Base-by-base conservation (phyloP, 1,140 invertebrate genomes). In the Drosophila baimaii region DNA sequence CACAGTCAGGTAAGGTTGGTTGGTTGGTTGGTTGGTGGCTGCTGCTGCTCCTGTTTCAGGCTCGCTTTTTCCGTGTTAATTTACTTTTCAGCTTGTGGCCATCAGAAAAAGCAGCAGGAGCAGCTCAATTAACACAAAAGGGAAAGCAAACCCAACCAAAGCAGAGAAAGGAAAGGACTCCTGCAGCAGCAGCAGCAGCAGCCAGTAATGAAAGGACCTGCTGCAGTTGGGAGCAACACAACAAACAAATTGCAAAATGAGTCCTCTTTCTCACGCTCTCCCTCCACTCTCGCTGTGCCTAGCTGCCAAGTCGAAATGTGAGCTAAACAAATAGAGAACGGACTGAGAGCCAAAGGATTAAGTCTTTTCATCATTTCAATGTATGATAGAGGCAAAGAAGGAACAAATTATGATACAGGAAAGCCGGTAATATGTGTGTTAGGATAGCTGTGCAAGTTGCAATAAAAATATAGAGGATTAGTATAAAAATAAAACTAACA, bases 211-310 rank as follows among this genome's bases (percentile, higher is more conserved):
- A 74, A 74, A 74, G 71, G 58, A 71, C 41, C 12, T 27, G 25
- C 21, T 43, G 27, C 33, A 39, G 13, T 25, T 19, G 5, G 35
- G 13, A 13, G 56, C 51, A 46, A 19, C 59, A 72, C 59, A 72
- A 79, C 64, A 66, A 83, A 76, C 64, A 82, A 83, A 82, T 82
- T 74, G 79, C 69, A 71, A 79, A 83, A 72, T 72, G 66, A 69
- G 72, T 52, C 21, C 39, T 8, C 17, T 25, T 39, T 21, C 21
- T 13, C 31, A 12, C 8, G 12, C 27, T 29, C 27, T n/a, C n/a
- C n/a, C 27, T 29, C 27, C 5, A 9, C 12, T 6, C n/a, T 7
- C 27, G 8, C 27, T 27, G 5, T 27, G 27, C 5, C 27, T 7
- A 5, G 27, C 29, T 13, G 51, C 49, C 49, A 23, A 58, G 51